Base-by-base conservation (phyloP, 2,113 vertebrate species). In the Campylorhamphus procurvoides region DNA sequence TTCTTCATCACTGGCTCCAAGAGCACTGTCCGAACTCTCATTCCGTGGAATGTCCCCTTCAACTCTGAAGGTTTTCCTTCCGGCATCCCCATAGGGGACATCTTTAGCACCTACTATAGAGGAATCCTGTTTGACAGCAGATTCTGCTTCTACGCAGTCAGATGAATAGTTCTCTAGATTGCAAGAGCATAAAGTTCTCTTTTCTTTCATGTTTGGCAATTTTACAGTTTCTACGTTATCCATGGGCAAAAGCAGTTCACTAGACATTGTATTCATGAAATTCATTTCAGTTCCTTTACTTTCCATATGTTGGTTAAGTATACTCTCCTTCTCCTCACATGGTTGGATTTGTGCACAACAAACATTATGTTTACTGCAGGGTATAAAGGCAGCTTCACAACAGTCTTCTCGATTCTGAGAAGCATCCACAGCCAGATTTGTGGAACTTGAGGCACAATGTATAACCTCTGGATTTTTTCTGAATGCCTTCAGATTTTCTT, bases 1-100 rank as follows among this genome's bases (percentile, higher is more conserved):
- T 59, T 99, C 98, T 7, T 98, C 98, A 9, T 98, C 98, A 49
- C 98, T 98, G 95, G 98, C 98, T 22, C 98, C 98, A 7, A 99
- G 98, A 19, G 98, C 98, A 17, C 98, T 99, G 56, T 99, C 98
- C 10, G 98, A 98, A 91, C 98, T 98, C 87, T 98, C 98, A 0
- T 98, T 99, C 71, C 98, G 97, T 89, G 97, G 98, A 96, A 99
- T 98, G 89, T 98, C 98, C 63, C 97, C 97, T 94, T 97, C 97
- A 17, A 50, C 66, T 93, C 98, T 97, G 85, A 97, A 96, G 28
- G 73, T 95, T 85, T 97, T 97, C 50, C 94, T 86, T 50, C 40
- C 8, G 53, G 89, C 82, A 72, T 97, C 97, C 97, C 97, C 97
- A 97, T 67, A 94, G 97, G 97, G 97, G 97, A 98, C 84, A 95